Conservation (phyloP, 2,888 invertebrate species). For the Siphonodentalium dalli region DNA sequence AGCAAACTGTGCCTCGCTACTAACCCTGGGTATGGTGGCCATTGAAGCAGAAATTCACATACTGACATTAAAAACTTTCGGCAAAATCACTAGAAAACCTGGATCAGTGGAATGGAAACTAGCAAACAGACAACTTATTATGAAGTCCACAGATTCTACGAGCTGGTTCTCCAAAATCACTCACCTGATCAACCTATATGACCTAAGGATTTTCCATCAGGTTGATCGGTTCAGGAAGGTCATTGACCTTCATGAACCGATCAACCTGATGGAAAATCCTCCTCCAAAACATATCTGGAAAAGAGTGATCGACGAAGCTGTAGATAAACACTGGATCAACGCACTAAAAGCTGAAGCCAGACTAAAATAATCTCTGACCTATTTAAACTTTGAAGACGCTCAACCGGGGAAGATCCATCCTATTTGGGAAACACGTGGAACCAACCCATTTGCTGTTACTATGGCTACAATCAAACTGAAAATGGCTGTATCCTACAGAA, state of each 20-base stretch:
- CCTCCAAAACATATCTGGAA: not conserved
- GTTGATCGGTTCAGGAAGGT: too few relatives aligned
- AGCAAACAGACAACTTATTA: not conserved
- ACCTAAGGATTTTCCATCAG: too few relatives aligned
- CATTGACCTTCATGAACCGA: not conserved
- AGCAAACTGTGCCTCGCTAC: not conserved
- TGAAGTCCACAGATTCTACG: not conserved
- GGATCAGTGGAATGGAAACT: not conserved
- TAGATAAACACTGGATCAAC: not conserved
- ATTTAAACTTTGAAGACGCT: not conserved
- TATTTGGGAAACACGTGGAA: not conserved
- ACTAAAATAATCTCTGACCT: not conserved
- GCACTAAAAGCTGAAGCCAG: not conserved
- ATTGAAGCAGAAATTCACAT: not conserved
- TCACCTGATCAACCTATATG: not conserved
- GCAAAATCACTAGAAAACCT: not conserved
- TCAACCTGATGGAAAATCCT: not conserved
- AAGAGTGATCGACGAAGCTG: not conserved
- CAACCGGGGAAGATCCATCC: not conserved
- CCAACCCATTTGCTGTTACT: not conserved
- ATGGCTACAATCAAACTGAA: not conserved
- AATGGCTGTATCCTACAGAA: not conserved
- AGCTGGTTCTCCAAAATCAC: not conserved
- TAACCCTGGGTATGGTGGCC: not conserved
- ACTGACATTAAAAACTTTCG: not conserved